A percentile compares a stretch with the other conserved stretches of the same genome.
Evolutionary conservation across 2,888 invertebrate species (phyloP).

Genomic region (Bhutanitis thaidina): DNA sequence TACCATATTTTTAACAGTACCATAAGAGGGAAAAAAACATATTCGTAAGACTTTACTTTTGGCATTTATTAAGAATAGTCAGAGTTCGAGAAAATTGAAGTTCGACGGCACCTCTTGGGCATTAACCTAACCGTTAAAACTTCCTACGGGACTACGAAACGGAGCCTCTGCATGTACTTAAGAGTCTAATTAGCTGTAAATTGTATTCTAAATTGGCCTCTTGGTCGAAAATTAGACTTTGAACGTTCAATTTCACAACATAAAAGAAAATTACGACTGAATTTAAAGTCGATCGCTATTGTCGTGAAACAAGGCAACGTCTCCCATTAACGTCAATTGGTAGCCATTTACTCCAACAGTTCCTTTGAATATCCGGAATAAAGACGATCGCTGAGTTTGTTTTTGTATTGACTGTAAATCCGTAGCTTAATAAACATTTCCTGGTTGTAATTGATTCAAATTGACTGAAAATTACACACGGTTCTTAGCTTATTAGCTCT

Average conservation of each 20-base stretch:
- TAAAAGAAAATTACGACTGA: conserved; percentile 19
- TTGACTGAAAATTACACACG: background rate
- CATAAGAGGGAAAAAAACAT: no score
- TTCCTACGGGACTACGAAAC: conserved; percentile 38
- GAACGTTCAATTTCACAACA: conserved; percentile 17
- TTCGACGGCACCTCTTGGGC: background rate
- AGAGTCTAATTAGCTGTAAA: conserved; percentile 73
- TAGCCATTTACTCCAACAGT: conserved; percentile 20
- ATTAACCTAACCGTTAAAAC: conserved; percentile 26
- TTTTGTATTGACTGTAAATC: conserved; percentile 10
- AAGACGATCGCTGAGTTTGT: conserved; percentile 3
- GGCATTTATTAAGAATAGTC: no score
- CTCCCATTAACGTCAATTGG: conserved; percentile 30
- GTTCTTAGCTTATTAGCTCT: no score
- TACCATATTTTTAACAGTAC: no score
- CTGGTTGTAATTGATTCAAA: background rate
- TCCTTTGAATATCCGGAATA: conserved; percentile 15
- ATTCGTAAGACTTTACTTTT: no score
- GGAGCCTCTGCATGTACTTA: conserved; percentile 52
- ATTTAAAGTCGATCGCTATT: conserved; percentile 32
- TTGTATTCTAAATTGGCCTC: conserved; percentile 68
- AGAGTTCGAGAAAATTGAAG: background rate
- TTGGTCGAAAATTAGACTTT: conserved; percentile 52
- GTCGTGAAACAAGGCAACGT: conserved; percentile 36
- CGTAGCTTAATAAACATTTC: background rate